These are phyloP conservation scores for Actinemys pallida DNA, from an alignment of 2,113 vertebrate species.

Conservation along the genomic window DNA sequence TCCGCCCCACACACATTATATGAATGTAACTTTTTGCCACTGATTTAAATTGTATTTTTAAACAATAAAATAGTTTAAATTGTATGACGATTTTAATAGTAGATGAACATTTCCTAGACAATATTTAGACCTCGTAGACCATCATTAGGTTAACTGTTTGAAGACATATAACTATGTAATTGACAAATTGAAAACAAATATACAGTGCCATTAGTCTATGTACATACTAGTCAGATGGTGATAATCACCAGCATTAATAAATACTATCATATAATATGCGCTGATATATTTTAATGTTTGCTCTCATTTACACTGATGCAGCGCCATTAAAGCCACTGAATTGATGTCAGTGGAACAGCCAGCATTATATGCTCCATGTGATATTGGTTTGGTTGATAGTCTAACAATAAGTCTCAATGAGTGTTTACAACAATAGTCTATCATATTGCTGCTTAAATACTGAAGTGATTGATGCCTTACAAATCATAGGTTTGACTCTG, in stretches of 20 bases:
- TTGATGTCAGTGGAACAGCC: fast-evolving
- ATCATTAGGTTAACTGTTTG: not conserved
- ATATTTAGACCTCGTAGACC: not conserved
- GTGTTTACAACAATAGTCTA: not conserved
- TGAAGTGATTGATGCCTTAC: fast-evolving
- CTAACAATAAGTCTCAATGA: not conserved
- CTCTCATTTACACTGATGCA: not conserved
- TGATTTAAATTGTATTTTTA: not conserved
- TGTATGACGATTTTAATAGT: not conserved
- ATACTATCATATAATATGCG: not conserved
- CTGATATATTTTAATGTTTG: fast-evolving
- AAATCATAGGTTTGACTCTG: not conserved
- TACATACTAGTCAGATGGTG: fast-evolving
- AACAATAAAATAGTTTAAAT: not conserved
- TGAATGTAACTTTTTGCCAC: not conserved
- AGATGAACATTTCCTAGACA: not conserved
- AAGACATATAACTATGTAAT: not conserved
- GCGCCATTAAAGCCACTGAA: not conserved
- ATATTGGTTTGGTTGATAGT: not conserved
- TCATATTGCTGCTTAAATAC: no score
- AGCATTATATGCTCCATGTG: not conserved
- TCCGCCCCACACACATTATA: fast-evolving
- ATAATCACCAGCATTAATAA: not conserved
- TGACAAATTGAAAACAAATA: not conserved
- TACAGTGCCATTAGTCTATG: not conserved